These are phyloP conservation scores for Riparia riparia DNA, from an alignment of 2,113 vertebrate species.

Conservation along the genomic window DNA sequence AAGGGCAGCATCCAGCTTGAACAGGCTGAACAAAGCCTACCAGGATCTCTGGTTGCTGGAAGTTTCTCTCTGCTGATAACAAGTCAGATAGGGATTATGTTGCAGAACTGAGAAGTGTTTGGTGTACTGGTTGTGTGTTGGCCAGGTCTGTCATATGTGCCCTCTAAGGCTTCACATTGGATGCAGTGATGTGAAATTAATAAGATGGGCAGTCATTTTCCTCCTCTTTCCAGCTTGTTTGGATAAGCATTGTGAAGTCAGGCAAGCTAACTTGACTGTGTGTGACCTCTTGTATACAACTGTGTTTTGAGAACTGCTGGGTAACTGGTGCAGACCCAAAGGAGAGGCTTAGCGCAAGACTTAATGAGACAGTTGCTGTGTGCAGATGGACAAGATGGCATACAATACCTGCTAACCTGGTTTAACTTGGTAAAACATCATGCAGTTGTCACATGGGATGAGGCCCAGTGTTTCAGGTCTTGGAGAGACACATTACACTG, in stretches of 20 bases:
- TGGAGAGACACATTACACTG: not conserved
- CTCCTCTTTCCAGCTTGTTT: not conserved
- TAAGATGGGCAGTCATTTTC: not conserved
- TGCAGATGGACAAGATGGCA: not conserved
- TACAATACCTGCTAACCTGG: not conserved
- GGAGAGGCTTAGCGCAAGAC: not conserved
- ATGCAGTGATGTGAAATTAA: not conserved
- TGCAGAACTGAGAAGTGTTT: not conserved
- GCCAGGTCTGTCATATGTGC: not conserved
- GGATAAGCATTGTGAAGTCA: not conserved
- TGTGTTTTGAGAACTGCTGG: not conserved
- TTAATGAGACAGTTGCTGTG: not conserved
- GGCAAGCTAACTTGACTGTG: not conserved
- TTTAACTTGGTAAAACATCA: not conserved
- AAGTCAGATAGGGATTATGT: fast-evolving
- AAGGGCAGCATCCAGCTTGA: not conserved
- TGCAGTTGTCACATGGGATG: not conserved
- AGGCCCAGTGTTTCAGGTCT: not conserved
- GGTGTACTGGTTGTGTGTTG: not conserved
- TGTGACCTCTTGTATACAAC: not conserved
- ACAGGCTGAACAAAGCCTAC: not conserved
- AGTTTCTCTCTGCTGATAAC: not conserved
- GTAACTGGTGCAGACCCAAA: not conserved
- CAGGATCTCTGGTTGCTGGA: not conserved
- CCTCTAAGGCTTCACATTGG: fast-evolving